Base-by-base conservation (phyloP, 1,140 invertebrate genomes). In the Sycophila sp. region DNA sequence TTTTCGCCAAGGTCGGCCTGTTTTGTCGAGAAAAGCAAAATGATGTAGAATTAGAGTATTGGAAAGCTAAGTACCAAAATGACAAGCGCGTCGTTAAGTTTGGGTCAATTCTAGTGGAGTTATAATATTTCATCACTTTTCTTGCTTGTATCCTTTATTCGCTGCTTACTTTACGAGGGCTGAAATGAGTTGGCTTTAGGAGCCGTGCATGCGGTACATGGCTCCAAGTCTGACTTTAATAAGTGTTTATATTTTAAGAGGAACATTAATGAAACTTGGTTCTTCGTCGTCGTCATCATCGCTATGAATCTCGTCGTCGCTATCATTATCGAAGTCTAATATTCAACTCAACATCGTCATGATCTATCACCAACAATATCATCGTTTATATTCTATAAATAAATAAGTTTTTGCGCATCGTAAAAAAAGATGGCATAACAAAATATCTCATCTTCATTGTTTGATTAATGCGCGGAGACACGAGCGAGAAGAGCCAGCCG, bases 191-290 rank as follows among this genome's bases (percentile, higher is more conserved):
- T 69, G 66, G 66, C 45, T 53, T 51, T 49, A 49, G 40, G 42
- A 38, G 38, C 1, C 28, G 3, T 11, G 22, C 45, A 42, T 49
- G 63, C 69, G 74, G 71, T 66, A 73, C 76, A 72, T 74, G 66
- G 75, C 45, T 64, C 76, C 66, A 76, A 78, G 78, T 81, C 80
- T 81, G 81, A 83, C 81, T 84, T 78, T 59, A 56, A 60, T 42
- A 79, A 77, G 80, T 76, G 79, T 80, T 80, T 83, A 79, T 80
- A 81, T 76, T 81, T 81, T 81, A 85, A 85, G 81, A 85, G 83
- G 83, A 85, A 85, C 84, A 85, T 84, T 74, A 84, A 83, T 81
- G 83, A 85, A 84, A 81, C 83, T 83, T 82, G 83, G 79, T 83
- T 82, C 80, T 78, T 83, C 74, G 68, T 81, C 74, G 69, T 79